Base-by-base conservation (phyloP, 1,140 invertebrate species). In the Argopecten irradians region DNA sequence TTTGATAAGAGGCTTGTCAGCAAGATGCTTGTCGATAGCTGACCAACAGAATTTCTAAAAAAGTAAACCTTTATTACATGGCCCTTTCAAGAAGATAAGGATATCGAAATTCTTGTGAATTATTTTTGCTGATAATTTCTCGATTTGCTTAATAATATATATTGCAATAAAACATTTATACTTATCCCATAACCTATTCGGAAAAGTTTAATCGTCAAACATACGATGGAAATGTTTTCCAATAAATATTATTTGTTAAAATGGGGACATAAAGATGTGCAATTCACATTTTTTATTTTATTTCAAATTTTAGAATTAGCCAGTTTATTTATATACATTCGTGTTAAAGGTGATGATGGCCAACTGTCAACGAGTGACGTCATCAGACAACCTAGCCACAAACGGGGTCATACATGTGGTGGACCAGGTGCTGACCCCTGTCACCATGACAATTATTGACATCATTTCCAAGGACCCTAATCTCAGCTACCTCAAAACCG, bases 311-410 rank as follows among this genome's bases (percentile, higher is more conserved):
- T 19, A 82, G 5, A 19, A 28, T 28, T 8, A 8, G 9, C 82
- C 28, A 82, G 3, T 35, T 43, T 8, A 36, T 36, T 39, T 14
- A 22, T 82, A 34, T 84, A 28, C 16, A 41, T 86, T 86, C 43
- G 8, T 83, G 46, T 16, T 34, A 34, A 8, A 95, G 95, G 84
- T 96, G 85, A 93, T 95, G 34, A 97, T 97, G 5, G 96, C 96
- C 0, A 97, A 97, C 92, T 97, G 97, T 93, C 96, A 97, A 19
- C 94, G 95, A 41, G 90, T 97, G 0, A 95, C 96, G 0, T 95
- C 96, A 86, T 95, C 96, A 34, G 97, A 97, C 92, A 96, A 96
- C 87, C 94, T 96, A 89, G 96, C 96, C 1, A 95, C 93, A 3
- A 96, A 96, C 90, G 96, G 96, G 2, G 95, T 97, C 34, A 94